Evolutionary conservation across 2,113 vertebrate species (phyloP).

Genomic region (Lepisosteus oculatus): DNA sequence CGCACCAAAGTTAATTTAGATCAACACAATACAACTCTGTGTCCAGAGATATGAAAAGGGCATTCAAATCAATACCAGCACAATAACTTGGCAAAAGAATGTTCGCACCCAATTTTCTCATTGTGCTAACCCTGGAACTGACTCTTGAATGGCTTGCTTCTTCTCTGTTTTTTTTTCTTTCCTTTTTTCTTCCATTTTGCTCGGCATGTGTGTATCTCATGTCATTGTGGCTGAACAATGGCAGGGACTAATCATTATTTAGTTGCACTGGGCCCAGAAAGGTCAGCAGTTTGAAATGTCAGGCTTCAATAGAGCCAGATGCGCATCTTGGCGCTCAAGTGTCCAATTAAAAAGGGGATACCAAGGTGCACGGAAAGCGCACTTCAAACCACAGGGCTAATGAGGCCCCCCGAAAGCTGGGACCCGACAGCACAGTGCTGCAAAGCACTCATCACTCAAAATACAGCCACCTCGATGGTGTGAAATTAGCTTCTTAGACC

Average conservation of each 20-base stretch:
- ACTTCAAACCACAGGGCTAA: constrained; percentile 54
- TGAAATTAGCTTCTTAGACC: neutral
- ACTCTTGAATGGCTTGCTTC: constrained; percentile 73
- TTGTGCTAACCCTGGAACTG: constrained; percentile 75
- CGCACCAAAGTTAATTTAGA: constrained; percentile 91
- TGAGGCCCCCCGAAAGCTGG: constrained; percentile 50
- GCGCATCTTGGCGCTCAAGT: constrained; percentile 78
- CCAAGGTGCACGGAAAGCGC: constrained; percentile 65
- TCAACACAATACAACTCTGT: constrained; percentile 80
- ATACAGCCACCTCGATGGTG: neutral
- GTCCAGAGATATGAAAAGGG: constrained; percentile 92
- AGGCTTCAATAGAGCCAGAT: constrained; percentile 89
- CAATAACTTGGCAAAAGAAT: constrained; percentile 90
- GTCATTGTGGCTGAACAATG: constrained; percentile 89
- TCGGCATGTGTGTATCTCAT: constrained; percentile 59
- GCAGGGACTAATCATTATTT: constrained; percentile 93
- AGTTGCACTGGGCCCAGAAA: constrained; percentile 90
- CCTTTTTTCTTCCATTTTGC: constrained; percentile 48
- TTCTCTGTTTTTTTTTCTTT: constrained; percentile 19
- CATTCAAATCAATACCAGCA: constrained; percentile 93
- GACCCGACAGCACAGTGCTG: constrained; percentile 33
- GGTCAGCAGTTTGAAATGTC: constrained; percentile 99
- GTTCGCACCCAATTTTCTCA: constrained; percentile 89
- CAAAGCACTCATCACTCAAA: neutral
- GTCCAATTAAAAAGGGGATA: constrained; percentile 94